Base-by-base conservation (phyloP, 1,140 invertebrate species). In the Drosophila athabasca region DNA sequence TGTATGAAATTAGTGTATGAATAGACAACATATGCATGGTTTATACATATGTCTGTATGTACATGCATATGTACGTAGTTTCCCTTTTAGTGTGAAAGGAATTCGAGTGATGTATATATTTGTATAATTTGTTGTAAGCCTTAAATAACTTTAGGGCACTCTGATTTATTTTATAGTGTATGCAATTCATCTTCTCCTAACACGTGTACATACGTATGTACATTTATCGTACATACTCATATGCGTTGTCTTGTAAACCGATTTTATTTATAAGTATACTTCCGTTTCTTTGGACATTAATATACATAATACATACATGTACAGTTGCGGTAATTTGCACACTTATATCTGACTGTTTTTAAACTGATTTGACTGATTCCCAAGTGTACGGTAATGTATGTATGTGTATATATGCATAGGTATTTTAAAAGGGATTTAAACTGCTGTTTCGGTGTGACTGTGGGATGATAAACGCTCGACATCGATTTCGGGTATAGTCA, bases 371-470 rank as follows among this genome's bases (percentile, higher is more conserved):
- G 31, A 62, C 22, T 59, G 11, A 64, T 53, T 48, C 64, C 46
- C 7, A 54, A 64, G 59, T 64, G 41, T 69, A n/a, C 44, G 46
- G 35, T 39, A 45, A 53, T 48, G 52, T 48, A 62, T 26, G 50
- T 53, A 68, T 51, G 17, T 53, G 45, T 62, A 35, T 51, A 44
- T 65, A 22, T 55, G 41, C 31, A 24, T 39, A 54, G 44, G 6
- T 31, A 50, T 54, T 2, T 48, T 44, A 48, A 45, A 60, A 54
- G 17, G 26, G 26, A 29, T 70, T 94, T 97, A 97, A 91, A 97
- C 96, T 85, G 97, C 97, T 75, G 97, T 97, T 93, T 97, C 97
- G 78, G 97, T 97, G 93, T 98, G 97, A 94, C 96, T 97, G 93
- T 97, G 96, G 80, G 96, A 96, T 81, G 96, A 97, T 70, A 98